These are phyloP conservation scores for Nestor notabilis DNA, from an alignment of 2,113 vertebrate species.

Conservation along the genomic window DNA sequence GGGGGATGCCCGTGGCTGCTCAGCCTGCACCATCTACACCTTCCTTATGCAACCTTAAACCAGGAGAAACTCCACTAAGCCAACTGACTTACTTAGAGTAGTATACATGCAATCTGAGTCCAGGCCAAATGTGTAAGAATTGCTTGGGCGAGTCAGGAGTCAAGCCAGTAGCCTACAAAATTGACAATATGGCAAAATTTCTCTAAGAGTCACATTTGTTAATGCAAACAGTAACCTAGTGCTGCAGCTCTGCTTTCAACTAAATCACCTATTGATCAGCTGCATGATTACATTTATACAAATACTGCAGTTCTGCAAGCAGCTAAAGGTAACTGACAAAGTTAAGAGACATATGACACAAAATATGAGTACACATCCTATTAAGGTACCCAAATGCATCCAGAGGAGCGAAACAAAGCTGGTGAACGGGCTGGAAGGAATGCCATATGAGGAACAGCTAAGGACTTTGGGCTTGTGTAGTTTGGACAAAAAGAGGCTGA, in stretches of 20 bases:
- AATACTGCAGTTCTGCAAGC: neutral
- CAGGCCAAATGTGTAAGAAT: neutral
- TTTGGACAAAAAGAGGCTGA: neutral
- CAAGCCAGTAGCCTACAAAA: neutral
- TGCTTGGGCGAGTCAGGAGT: neutral
- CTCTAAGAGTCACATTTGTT: neutral
- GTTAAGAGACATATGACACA: neutral
- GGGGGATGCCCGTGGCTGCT: neutral
- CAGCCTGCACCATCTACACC: neutral
- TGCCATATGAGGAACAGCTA: neutral
- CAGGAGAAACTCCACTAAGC: neutral
- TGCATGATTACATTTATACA: neutral
- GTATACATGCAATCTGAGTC: neutral
- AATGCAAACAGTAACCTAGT: neutral
- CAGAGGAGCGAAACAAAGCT: neutral
- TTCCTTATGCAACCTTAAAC: neutral
- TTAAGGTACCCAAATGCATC: neutral
- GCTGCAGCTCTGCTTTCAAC: neutral
- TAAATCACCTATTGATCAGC: neutral
- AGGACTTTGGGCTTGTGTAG: neutral
- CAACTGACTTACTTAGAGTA: neutral
- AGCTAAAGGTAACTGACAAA: neutral
- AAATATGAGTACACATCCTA: neutral
- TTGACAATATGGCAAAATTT: neutral
- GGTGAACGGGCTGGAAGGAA: neutral